Percentiles rank a stretch among this genome's conserved stretches.
These are phyloP conservation scores for Scolopax mira DNA, from an alignment of 2,113 vertebrate genomes.

Conservation along the genomic window DNA sequence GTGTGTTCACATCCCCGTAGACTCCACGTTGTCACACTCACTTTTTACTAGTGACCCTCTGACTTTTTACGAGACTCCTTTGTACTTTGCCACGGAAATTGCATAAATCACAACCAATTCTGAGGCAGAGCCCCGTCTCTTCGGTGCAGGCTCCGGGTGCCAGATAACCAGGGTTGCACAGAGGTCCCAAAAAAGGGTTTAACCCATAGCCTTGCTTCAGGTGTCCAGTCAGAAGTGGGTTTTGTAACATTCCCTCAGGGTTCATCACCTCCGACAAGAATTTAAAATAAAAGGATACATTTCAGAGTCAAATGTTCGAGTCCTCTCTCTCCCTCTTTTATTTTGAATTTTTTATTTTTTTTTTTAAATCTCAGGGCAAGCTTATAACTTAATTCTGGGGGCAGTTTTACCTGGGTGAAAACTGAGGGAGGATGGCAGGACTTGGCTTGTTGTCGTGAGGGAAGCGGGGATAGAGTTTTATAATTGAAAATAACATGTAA, in stretches of 20 bases:
- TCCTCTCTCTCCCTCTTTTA: neutral
- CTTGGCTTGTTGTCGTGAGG: neutral
- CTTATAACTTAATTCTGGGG: neutral
- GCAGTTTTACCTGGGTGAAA: neutral
- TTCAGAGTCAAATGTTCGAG: neutral
- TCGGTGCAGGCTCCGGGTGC: neutral
- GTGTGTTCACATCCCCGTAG: neutral
- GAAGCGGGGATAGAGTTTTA: neutral
- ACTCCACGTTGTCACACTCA: rapidly evolving
- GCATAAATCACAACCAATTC: neutral
- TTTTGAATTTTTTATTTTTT: neutral
- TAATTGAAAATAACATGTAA: neutral
- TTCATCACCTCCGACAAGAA: neutral
- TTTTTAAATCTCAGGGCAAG: neutral
- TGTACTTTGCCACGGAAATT: neutral
- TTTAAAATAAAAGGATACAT: neutral
- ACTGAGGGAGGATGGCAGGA: neutral
- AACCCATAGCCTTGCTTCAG: neutral
- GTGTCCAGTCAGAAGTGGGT: neutral
- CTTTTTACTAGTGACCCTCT: neutral
- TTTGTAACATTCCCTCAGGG: neutral
- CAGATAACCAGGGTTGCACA: neutral
- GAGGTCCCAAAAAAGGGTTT: neutral
- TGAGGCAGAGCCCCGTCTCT: neutral
- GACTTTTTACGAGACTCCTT: neutral